phyloP scores from a whole-genome alignment of 1,140 invertebrate species.

The Tigriopus japonicus region DNA sequence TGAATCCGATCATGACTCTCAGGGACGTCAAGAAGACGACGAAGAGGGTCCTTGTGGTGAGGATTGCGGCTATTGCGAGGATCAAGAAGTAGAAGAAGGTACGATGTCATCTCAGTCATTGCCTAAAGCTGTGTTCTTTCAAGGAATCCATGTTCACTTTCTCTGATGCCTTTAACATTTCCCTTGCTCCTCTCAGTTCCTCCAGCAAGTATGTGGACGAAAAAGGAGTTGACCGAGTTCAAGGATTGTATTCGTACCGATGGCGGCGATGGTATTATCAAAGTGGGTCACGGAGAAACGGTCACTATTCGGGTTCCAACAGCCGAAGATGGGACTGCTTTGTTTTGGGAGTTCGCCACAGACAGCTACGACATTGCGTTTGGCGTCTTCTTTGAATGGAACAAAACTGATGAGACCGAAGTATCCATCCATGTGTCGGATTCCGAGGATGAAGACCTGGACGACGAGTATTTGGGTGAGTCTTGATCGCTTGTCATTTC shows the following conservation, averaged over 20 bases:
- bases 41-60: slow-evolving; percentile 14
- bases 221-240: slow-evolving; percentile 71
- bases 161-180: too few species aligned
- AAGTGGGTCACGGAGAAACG: slow-evolving; percentile 86
- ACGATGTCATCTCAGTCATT: background rate
- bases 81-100: background rate
- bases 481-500: slow-evolving; percentile 20
- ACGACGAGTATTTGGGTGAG: slow-evolving; percentile 42
- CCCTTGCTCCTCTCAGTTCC: background rate
- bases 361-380: slow-evolving; percentile 98
- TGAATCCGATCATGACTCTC: slow-evolving; percentile 14
- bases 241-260: slow-evolving; percentile 69
- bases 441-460: slow-evolving; percentile 72
- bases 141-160: too few species aligned
- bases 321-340: slow-evolving; percentile 69
- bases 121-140: too few species aligned
- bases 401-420: slow-evolving; percentile 51
- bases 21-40: slow-evolving; percentile 16
- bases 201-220: slow-evolving; percentile 77
- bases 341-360: slow-evolving; percentile 99
- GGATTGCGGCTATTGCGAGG: slow-evolving; percentile 4
- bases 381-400: slow-evolving; percentile 97
- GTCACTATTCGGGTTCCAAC: slow-evolving; percentile 95
- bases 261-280: slow-evolving; percentile 75
- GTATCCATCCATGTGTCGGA: slow-evolving; percentile 76